Conservation (phyloP, 2,113 vertebrate genomes). For the Xiphorhynchus elegans region DNA sequence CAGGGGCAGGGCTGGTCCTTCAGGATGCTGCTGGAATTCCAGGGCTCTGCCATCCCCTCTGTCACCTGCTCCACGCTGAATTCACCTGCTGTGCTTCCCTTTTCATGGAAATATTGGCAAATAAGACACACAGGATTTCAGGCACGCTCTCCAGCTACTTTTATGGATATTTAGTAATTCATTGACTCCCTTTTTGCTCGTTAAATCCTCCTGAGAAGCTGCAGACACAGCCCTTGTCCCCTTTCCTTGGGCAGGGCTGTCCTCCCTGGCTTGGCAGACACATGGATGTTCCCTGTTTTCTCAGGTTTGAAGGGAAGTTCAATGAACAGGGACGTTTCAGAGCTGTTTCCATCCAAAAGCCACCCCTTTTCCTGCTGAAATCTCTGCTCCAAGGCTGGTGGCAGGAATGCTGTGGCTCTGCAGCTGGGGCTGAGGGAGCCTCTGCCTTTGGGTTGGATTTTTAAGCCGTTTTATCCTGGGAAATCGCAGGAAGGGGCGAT, state of each 20-base stretch:
- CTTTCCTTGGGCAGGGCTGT: not conserved
- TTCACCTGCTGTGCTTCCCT: fast-evolving
- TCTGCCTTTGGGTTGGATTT: not conserved
- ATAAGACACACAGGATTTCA: not conserved
- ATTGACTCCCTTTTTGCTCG: not conserved
- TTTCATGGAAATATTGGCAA: not conserved
- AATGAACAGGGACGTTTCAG: not conserved
- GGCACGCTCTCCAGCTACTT: not conserved
- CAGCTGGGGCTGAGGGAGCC: not conserved
- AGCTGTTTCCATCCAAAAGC: not conserved
- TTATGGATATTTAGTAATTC: not conserved
- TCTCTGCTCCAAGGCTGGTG: not conserved
- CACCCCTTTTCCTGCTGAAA: not conserved
- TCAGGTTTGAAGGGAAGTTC: not conserved
- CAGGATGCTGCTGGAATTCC: not conserved
- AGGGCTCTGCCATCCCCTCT: not conserved
- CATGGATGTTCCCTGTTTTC: not conserved
- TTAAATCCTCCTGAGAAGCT: not conserved
- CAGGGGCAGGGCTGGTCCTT: not conserved
- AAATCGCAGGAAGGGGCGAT: not conserved
- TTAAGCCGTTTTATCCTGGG: not conserved
- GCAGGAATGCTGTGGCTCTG: not conserved
- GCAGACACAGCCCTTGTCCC: fast-evolving
- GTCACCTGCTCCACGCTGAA: fast-evolving
- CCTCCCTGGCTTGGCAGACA: not conserved